These are phyloP conservation scores for Megalopta genalis DNA, from an alignment of 1,140 invertebrate species.

Conservation along the genomic window DNA sequence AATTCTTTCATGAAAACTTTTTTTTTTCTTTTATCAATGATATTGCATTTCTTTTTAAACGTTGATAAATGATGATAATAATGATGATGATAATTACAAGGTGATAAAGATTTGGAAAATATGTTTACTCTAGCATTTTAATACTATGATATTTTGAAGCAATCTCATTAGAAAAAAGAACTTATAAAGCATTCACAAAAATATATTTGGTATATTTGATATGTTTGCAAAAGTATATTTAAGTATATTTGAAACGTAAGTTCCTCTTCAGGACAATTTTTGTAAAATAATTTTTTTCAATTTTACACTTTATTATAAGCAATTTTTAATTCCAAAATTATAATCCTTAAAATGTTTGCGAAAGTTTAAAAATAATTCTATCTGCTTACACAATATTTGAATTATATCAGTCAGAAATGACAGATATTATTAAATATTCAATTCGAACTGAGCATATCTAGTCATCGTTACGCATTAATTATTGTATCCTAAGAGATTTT, in stretches of 20 bases:
- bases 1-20: conserved; percentile 4
- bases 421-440: background rate
- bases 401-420: background rate
- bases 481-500: background rate
- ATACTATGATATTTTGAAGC: background rate
- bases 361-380: background rate
- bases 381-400: too few species aligned
- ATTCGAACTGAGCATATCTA: background rate
- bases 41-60: background rate
- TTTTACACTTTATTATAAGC: background rate
- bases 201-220: too few species aligned
- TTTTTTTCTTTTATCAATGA: background rate
- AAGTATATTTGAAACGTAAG: background rate
- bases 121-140: background rate
- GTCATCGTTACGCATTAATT: conserved; percentile 45
- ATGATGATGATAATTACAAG: conserved; percentile 23
- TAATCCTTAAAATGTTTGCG: background rate
- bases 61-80: conserved; percentile 41
- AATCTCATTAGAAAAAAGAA: background rate
- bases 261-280: background rate
- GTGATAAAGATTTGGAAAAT: conserved; percentile 39
- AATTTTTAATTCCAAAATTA: background rate
- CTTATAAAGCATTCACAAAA: background rate
- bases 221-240: too few species aligned
- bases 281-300: background rate